These are phyloP conservation scores for Chelonoidis abingdonii DNA, from an alignment of 2,113 vertebrate genomes.

Conservation along the genomic window DNA sequence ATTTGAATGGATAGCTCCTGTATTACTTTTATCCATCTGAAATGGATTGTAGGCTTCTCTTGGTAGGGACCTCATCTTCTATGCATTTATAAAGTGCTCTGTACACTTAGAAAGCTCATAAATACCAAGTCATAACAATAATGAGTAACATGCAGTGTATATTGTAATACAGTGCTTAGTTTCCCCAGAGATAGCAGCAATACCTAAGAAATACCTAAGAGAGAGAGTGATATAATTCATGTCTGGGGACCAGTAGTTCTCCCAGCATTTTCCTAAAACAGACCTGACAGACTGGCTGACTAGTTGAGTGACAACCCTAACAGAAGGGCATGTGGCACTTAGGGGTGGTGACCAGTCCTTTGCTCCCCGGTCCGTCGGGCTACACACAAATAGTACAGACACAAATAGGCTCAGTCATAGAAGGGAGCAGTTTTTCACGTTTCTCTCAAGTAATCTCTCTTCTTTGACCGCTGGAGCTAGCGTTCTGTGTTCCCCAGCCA, in stretches of 20 bases:
- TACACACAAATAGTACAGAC: neutral
- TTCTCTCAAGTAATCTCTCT: neutral
- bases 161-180: neutral
- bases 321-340: neutral
- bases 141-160: neutral
- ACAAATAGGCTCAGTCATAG: neutral
- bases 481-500: neutral
- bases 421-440: neutral
- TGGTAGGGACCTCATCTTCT: neutral
- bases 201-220: neutral
- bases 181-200: neutral
- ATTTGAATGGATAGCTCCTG: neutral
- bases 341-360: slow-evolving; percentile 15
- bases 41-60: neutral
- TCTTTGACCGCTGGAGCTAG: neutral
- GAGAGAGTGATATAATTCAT: slow-evolving; percentile 36
- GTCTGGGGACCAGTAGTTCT: neutral
- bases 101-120: neutral
- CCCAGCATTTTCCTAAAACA: slow-evolving; percentile 33
- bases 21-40: neutral
- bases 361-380: neutral
- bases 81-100: neutral
- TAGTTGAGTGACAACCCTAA: slow-evolving; percentile 24
- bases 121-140: neutral
- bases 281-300: neutral